Evolutionary conservation across 1,140 invertebrate genomes (phyloP).

Genomic region (Drosophila pandora): DNA sequence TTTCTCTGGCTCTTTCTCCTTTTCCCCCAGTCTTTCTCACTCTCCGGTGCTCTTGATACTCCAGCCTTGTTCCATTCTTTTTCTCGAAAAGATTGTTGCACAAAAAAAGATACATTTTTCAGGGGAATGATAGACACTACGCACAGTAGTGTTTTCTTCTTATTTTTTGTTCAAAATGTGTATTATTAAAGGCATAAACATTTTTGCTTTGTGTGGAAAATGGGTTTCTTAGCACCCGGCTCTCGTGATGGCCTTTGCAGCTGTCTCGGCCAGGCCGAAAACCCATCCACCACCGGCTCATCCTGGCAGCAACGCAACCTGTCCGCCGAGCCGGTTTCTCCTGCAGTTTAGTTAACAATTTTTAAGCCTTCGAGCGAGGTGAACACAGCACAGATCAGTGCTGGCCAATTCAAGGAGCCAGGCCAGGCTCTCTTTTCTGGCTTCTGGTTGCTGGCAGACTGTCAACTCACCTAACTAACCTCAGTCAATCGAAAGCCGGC

Average conservation of each 20-base stretch:
- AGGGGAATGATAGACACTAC: neutral
- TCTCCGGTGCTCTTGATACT: slow-evolving; percentile 10
- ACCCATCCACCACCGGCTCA: slow-evolving; percentile 34
- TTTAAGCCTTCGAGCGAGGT: neutral
- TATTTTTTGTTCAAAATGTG: neutral
- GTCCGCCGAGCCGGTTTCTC: slow-evolving; percentile 37
- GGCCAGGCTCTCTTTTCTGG: slow-evolving; percentile 27
- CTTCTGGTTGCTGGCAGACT: slow-evolving; percentile 24
- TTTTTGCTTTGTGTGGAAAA: slow-evolving; percentile 27
- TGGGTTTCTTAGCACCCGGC: slow-evolving; percentile 43
- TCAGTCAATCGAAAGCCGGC: slow-evolving; percentile 68
- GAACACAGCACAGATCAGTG: slow-evolving; percentile 13
- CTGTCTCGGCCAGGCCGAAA: slow-evolving; percentile 36
- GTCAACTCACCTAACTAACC: slow-evolving; percentile 67
- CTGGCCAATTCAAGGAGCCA: slow-evolving; percentile 5
- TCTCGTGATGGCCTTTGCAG: slow-evolving; percentile 44
- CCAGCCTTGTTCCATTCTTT: slow-evolving; percentile 38
- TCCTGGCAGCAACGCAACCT: slow-evolving; percentile 30
- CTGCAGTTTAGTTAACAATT: neutral
- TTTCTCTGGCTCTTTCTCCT: slow-evolving; percentile 22
- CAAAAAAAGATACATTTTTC: slow-evolving; percentile 4
- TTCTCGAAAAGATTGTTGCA: slow-evolving; percentile 27
- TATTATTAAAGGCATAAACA: neutral
- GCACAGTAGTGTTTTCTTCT: neutral
- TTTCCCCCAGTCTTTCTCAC: slow-evolving; percentile 11